A percentile compares a stretch with the other conserved stretches of the same genome.
phyloP scores from a whole-genome alignment of 1,140 invertebrate species.

The Maconellicoccus hirsutus region DNA sequence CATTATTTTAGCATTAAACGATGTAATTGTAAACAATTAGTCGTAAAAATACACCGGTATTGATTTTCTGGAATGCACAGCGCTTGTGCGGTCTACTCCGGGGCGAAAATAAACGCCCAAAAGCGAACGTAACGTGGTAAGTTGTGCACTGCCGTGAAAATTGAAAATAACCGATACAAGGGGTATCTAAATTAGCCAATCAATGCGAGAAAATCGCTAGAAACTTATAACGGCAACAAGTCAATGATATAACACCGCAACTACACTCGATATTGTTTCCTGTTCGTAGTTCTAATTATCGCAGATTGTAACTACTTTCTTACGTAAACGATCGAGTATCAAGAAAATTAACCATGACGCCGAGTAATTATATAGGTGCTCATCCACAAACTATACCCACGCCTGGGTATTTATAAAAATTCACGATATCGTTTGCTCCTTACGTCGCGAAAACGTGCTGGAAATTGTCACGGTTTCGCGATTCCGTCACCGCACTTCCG shows the following conservation, averaged over 20 bases:
- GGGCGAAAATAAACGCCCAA: too few species aligned
- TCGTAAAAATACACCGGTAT: too few species aligned
- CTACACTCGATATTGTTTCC: not conserved
- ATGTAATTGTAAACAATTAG: too few species aligned
- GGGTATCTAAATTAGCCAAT: not conserved
- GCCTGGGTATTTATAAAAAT: not conserved
- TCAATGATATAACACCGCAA: not conserved
- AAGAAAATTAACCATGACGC: not conserved
- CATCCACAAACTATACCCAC: not conserved
- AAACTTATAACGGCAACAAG: not conserved
- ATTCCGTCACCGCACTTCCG: not conserved
- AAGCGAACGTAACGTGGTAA: not conserved
- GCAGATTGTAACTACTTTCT: not conserved
- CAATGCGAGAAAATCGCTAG: not conserved
- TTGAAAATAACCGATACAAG: not conserved
- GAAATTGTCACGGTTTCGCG: not conserved
- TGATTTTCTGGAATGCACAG: too few species aligned
- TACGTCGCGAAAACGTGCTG: too few species aligned
- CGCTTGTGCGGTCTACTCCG: too few species aligned
- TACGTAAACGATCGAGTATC: slow-evolving; percentile 7
- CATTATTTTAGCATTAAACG: too few species aligned
- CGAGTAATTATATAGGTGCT: not conserved
- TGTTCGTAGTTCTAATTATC: slow-evolving; percentile 4
- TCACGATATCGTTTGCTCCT: not conserved
- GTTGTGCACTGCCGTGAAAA: not conserved